Percentiles rank a stretch among this genome's conserved stretches.
phyloP scores from a whole-genome alignment of 2,797 vertebrate genomes.

The Falco rusticolus region DNA sequence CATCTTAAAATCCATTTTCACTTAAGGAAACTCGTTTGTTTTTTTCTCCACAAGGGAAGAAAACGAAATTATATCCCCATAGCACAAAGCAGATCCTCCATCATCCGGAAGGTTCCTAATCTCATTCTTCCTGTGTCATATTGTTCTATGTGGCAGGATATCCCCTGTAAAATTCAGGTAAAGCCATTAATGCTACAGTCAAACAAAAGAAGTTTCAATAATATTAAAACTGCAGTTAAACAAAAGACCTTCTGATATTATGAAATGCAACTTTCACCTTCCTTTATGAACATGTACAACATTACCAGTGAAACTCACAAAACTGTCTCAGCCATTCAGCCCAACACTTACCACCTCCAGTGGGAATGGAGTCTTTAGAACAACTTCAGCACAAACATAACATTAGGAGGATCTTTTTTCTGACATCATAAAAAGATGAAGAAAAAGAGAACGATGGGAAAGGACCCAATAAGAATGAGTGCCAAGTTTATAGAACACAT shows the following conservation, averaged over 20 bases:
- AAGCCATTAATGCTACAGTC: background rate
- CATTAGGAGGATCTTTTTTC: background rate
- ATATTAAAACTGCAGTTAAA: background rate
- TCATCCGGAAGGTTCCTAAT: background rate
- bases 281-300: background rate
- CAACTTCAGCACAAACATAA: background rate
- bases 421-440: background rate
- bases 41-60: background rate
- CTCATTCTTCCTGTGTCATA: background rate
- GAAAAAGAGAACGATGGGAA: background rate
- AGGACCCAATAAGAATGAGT: fast-evolving
- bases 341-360: background rate
- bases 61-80: background rate
- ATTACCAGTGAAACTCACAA: background rate
- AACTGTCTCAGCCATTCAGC: background rate
- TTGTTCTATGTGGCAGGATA: background rate
- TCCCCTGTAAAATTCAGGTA: background rate
- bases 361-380: background rate
- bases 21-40: background rate
- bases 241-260: background rate
- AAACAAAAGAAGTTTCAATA: background rate
- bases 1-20: background rate
- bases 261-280: background rate
- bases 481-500: background rate
- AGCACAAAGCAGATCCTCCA: background rate